Evolutionary conservation across 2,113 vertebrate genomes (phyloP).

Genomic region (Semnornis frantzii): DNA sequence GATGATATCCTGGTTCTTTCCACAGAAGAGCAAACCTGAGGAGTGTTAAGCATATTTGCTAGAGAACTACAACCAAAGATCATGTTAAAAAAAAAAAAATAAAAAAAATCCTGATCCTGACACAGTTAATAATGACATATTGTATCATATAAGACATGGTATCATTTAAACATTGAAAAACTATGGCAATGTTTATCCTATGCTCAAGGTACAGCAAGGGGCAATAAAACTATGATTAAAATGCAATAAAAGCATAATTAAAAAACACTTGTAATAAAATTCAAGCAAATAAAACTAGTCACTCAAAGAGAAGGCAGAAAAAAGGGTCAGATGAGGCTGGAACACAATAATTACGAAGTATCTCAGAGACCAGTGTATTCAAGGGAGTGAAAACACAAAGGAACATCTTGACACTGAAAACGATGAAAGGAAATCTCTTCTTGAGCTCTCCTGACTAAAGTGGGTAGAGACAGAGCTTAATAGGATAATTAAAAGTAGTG

Average conservation of each 20-base stretch:
- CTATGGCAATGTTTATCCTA: slow-evolving; percentile 38
- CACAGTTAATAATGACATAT: slow-evolving; percentile 44
- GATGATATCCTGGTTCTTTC: not conserved
- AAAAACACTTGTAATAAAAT: slow-evolving; percentile 22
- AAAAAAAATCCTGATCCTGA: not conserved
- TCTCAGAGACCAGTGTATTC: not conserved
- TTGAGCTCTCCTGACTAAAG: not conserved
- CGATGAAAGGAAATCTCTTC: not conserved
- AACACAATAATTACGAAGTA: not conserved
- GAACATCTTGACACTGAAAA: not conserved
- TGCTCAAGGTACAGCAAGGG: slow-evolving; percentile 26
- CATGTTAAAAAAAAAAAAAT: not conserved
- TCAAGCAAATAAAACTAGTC: slow-evolving; percentile 29
- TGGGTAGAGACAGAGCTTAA: not conserved
- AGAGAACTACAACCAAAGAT: not conserved
- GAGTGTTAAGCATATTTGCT: slow-evolving; percentile 11
- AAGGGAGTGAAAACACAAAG: not conserved
- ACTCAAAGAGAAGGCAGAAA: not conserved
- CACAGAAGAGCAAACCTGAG: not conserved
- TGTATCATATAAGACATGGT: slow-evolving; percentile 33
- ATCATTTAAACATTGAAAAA: slow-evolving; percentile 49
- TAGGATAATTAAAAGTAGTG: slow-evolving; percentile 16
- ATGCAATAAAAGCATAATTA: slow-evolving; percentile 50
- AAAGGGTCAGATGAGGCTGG: not conserved
- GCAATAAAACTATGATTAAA: slow-evolving; percentile 57